phyloP scores from a whole-genome alignment of 2,113 vertebrate genomes.

The Ptyas mucosa region DNA sequence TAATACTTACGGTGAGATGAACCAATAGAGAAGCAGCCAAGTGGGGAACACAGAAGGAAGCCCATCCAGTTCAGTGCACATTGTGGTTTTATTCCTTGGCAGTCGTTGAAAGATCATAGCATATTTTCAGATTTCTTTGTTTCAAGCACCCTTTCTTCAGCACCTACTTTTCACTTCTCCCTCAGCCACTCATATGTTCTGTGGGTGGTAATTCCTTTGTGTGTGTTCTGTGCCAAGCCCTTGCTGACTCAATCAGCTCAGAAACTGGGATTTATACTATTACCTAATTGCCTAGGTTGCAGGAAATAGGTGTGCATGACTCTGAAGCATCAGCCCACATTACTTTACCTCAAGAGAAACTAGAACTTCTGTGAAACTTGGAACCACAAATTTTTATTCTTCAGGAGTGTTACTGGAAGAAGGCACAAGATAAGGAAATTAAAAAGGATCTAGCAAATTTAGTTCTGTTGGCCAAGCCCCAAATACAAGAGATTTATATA shows the following conservation, averaged over 20 bases:
- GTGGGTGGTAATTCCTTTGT: slow-evolving; percentile 25
- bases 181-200: slow-evolving; percentile 46
- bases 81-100: background rate
- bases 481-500: background rate
- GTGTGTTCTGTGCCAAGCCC: slow-evolving; percentile 70
- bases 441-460: background rate
- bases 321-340: slow-evolving; percentile 55
- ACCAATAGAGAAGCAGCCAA: background rate
- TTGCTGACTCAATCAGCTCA: slow-evolving; percentile 74
- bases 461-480: background rate
- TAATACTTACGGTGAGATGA: slow-evolving; percentile 39
- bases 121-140: slow-evolving; percentile 18
- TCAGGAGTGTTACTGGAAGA: rapidly evolving
- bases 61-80: rapidly evolving
- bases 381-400: background rate
- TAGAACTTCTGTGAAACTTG: slow-evolving; percentile 31
- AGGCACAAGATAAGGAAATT: background rate
- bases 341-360: slow-evolving; percentile 41
- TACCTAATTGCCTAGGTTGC: slow-evolving; percentile 68
- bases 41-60: background rate
- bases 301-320: slow-evolving; percentile 57
- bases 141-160: background rate
- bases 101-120: rapidly evolving
- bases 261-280: slow-evolving; percentile 59
- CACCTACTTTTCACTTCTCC: background rate